Evolutionary conservation across 2,113 vertebrate species (phyloP).

Genomic region (Microcebus murinus): DNA sequence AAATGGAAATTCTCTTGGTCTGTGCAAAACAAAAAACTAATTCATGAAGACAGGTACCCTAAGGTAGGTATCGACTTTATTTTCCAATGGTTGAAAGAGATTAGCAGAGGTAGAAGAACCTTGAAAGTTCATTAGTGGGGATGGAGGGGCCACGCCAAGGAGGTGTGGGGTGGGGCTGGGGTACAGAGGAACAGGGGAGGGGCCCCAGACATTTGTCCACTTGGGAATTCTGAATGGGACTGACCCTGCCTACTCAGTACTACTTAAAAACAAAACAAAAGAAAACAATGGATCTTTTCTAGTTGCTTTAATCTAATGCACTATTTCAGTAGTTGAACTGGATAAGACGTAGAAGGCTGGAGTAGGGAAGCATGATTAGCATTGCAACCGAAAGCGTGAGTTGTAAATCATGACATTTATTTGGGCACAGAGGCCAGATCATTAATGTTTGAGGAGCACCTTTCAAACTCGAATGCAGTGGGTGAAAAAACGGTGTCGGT

Average conservation of each 20-base stretch:
- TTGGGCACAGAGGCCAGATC: neutral
- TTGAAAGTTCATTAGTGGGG: neutral
- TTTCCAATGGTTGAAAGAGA: neutral
- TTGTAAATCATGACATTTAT: neutral
- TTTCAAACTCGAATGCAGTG: slow-evolving; percentile 1
- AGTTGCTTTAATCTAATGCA: neutral
- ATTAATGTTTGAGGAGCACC: neutral
- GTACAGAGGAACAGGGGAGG: neutral
- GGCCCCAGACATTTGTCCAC: neutral
- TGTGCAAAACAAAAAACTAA: slow-evolving; percentile 28
- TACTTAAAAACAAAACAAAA: neutral
- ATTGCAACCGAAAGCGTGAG: neutral
- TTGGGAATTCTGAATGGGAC: neutral
- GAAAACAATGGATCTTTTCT: neutral
- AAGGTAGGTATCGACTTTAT: neutral
- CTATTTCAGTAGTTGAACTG: neutral
- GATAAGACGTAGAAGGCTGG: neutral
- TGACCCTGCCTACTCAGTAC: neutral
- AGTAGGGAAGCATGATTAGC: neutral
- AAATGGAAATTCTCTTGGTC: slow-evolving; percentile 48
- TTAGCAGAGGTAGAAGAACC: neutral
- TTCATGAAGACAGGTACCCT: neutral
- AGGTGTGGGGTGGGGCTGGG: neutral
- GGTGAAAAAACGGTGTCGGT: neutral
- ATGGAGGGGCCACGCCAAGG: neutral